Evolutionary conservation across 2,113 vertebrate species (phyloP), one percentile per base, ranked within the genome.

Genomic region (Zingel zingel): DNA sequence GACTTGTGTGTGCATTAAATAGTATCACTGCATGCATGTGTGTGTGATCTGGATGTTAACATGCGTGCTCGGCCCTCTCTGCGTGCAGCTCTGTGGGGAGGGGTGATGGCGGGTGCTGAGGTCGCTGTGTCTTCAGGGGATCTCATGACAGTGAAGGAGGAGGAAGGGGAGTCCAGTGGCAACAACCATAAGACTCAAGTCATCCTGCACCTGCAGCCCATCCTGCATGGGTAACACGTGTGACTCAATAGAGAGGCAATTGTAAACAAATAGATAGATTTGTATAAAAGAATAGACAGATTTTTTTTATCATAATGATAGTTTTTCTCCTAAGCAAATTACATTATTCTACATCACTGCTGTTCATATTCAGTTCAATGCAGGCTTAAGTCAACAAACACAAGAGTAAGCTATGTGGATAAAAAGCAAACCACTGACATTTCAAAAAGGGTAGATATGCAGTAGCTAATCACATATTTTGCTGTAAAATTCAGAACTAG

Each of bases 91-190:
- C 82, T 21, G 62, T 50, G 67, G 47, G 77, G 88, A 90, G 83
- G 75, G 96, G 93, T 94, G 91, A 97, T 98, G 97, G 96, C 96
- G 69, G 97, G 94, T 86, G 95, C 96, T 19, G 96, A 96, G 92
- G 96, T 97, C 90, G 96, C 94, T 74, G 94, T 96, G 94, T 96
- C 97, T 82, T 95, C 97, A 90, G 96, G 96, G 79, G 96, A 97
- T 86, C 95, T 97, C 86, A 95, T 96, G 90, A 95, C 96, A 82
- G 95, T 96, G 82, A 97, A 97, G 92, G 95, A 95, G 76, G 96
- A 96, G 54, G 96, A 96, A 87, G 96, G 94, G 58, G 97, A 95
- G 79, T 95, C 94, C 86, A 96, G 95, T 66, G 96, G 97, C 82
- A 82, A 94, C 84, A 80, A 96, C 90, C 96, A 93, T 77, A 97